Conservation (phyloP, 30 jellyfish, hydroid and myxozoan genomes). For the Pseudorhiza aurosa region DNA sequence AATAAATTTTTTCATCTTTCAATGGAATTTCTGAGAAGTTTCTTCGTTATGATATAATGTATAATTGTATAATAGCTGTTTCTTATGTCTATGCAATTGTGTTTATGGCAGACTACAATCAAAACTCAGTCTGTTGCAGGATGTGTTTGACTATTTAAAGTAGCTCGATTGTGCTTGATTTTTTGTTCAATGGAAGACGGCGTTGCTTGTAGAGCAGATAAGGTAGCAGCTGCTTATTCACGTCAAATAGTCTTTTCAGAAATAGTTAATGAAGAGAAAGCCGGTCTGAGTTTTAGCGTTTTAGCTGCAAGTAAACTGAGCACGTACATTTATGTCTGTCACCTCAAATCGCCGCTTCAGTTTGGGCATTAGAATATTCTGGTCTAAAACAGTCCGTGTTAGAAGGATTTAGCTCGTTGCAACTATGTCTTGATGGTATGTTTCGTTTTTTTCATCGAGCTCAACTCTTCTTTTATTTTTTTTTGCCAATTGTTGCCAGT, state of each 20-base stretch:
- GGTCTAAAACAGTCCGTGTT: too few species aligned
- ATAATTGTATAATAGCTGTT: too few species aligned
- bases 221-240: constrained; percentile 2
- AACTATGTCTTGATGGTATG: too few species aligned
- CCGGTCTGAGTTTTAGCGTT: constrained; percentile 5
- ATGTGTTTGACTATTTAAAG: neutral
- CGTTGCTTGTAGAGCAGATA: neutral
- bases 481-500: too few species aligned
- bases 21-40: too few species aligned
- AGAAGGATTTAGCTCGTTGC: too few species aligned
- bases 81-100: too few species aligned
- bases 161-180: neutral
- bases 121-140: neutral
- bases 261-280: neutral
- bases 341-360: neutral
- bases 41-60: too few species aligned
- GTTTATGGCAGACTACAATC: neutral
- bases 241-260: constrained; percentile 9
- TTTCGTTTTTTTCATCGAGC: too few species aligned
- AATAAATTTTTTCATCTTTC: too few species aligned
- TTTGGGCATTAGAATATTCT: too few species aligned
- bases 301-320: constrained; percentile 8
- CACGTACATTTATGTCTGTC: neutral
- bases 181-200: neutral
- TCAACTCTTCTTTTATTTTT: too few species aligned